Conservation (phyloP, 2,888 invertebrate genomes). For the Coleophora deauratella region DNA sequence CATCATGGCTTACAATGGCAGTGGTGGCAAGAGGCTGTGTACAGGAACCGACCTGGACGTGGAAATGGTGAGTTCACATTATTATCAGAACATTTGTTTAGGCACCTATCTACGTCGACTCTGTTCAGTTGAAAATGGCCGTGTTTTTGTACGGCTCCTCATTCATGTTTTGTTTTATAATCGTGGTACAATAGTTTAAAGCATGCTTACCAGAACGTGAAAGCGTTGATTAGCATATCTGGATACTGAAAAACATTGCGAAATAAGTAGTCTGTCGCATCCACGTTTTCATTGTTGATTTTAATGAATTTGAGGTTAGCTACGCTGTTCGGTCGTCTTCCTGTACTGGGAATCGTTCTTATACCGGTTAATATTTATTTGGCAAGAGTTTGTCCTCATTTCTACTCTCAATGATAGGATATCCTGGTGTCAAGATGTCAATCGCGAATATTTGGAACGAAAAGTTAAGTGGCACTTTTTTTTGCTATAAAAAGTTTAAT, state of each 20-base stretch:
- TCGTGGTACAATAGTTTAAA: conserved; percentile 3
- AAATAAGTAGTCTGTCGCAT: conserved; percentile 31
- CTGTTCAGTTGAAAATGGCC: conserved; percentile 58
- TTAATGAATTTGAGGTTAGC: conserved; percentile 59
- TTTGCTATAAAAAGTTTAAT: no score
- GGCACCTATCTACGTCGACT: conserved; percentile 36
- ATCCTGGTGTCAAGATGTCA: no score
- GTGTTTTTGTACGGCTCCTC: conserved; percentile 56
- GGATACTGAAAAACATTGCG: conserved; percentile 7
- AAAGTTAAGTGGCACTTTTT: no score
- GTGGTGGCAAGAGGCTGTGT: conserved; percentile 75
- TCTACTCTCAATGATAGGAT: no score
- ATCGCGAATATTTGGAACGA: no score
- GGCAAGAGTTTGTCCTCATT: no score
- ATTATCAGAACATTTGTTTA: conserved; percentile 30
- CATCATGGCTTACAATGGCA: conserved; percentile 82
- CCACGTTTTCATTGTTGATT: conserved; percentile 63
- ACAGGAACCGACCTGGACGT: conserved; percentile 67
- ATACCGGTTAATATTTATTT: no score
- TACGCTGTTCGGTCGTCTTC: conserved; percentile 17
- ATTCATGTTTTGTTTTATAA: conserved; percentile 47
- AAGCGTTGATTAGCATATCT: neutral
- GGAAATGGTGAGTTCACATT: conserved; percentile 58
- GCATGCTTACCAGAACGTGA: neutral
- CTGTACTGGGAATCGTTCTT: no score